phyloP scores from a whole-genome alignment of 2,888 invertebrate genomes.

The Chymomyza procnemis region DNA sequence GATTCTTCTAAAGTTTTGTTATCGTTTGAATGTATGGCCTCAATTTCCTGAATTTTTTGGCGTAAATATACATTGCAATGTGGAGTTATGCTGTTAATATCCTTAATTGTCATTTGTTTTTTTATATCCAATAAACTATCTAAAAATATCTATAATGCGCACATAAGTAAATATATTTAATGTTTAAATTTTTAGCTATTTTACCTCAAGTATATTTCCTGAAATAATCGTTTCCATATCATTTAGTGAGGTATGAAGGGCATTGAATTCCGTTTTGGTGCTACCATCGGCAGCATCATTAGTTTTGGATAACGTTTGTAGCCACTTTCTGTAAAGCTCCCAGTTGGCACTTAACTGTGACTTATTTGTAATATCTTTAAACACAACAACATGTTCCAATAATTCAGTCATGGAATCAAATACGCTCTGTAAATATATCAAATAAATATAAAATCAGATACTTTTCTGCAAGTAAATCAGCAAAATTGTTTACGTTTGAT shows the following conservation, averaged over 20 bases:
- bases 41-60: constrained; percentile 32
- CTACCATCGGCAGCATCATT: constrained; percentile 81
- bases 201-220: constrained; percentile 54
- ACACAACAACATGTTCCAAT: constrained; percentile 82
- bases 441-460: not conserved
- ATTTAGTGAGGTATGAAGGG: constrained; percentile 85
- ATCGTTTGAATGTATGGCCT: constrained; percentile 38
- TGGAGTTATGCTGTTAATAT: constrained; percentile 47
- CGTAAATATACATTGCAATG: constrained; percentile 54
- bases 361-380: constrained; percentile 78
- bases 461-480: no score
- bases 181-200: not conserved
- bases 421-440: constrained; percentile 63
- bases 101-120: constrained; percentile 46
- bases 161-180: not conserved
- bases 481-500: no score
- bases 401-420: constrained; percentile 83
- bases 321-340: constrained; percentile 86
- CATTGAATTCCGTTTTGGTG: constrained; percentile 81
- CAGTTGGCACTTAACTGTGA: constrained; percentile 82
- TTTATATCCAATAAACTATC: constrained; percentile 47
- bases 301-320: constrained; percentile 84
- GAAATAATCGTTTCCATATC: constrained; percentile 76
- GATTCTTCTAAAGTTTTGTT: constrained; percentile 69
- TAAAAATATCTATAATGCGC: constrained; percentile 42